Conservation (phyloP, 2,888 invertebrate species). For the Neoascia interrupta region DNA sequence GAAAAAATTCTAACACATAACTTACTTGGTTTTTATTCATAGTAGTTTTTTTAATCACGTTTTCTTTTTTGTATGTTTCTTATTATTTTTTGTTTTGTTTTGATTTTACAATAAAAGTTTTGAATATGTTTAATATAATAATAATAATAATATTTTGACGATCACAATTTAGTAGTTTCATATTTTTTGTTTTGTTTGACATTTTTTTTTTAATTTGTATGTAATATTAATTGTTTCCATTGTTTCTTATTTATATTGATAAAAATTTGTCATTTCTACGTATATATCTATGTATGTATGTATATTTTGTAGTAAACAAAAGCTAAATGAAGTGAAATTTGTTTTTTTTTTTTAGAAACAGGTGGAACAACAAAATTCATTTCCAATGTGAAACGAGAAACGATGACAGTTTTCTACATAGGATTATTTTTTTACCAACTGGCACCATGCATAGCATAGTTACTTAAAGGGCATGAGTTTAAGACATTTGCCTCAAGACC, state of each 20-base stretch:
- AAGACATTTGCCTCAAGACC: too few relatives aligned
- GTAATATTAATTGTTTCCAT: too few relatives aligned
- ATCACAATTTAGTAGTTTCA: slow-evolving; percentile 66
- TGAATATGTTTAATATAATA: slow-evolving; percentile 37
- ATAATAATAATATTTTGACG: slow-evolving; percentile 57
- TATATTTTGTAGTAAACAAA: slow-evolving; percentile 27
- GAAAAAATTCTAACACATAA: slow-evolving; percentile 53
- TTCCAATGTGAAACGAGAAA: neutral
- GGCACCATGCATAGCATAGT: neutral
- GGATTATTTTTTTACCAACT: neutral
- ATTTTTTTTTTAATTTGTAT: slow-evolving; percentile 22
- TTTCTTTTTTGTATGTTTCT: slow-evolving; percentile 32
- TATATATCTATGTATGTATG: slow-evolving; percentile 10
- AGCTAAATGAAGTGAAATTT: neutral
- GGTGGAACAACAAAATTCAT: slow-evolving; percentile 10
- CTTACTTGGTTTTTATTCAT: slow-evolving; percentile 20
- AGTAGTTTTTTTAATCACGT: slow-evolving; percentile 46
- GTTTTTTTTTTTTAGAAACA: slow-evolving; percentile 15
- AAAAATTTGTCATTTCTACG: slow-evolving; percentile 17
- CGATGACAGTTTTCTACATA: too few relatives aligned
- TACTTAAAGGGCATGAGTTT: too few relatives aligned
- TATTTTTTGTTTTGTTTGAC: slow-evolving; percentile 20
- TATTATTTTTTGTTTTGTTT: slow-evolving; percentile 21
- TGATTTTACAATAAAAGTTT: slow-evolving; percentile 56
- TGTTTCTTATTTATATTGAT: neutral